These are phyloP conservation scores for Festucalex cinctus DNA, from an alignment of 2,113 vertebrate species.

Conservation along the genomic window DNA sequence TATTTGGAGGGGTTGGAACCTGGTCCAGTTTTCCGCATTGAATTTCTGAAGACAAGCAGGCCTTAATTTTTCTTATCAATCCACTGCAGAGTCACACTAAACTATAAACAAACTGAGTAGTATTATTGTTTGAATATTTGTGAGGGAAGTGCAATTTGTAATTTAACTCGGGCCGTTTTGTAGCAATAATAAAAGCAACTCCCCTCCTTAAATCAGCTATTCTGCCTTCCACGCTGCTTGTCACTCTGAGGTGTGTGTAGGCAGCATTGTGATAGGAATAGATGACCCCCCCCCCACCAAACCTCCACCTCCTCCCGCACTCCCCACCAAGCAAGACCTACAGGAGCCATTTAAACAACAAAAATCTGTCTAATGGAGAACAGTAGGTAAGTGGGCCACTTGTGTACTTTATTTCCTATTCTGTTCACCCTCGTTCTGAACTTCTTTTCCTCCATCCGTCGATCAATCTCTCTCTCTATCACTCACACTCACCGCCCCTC, in stretches of 20 bases:
- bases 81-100: neutral
- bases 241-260: slow-evolving; percentile 73
- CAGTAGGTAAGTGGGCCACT: slow-evolving; percentile 76
- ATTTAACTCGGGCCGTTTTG: neutral
- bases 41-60: neutral
- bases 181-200: slow-evolving; percentile 13
- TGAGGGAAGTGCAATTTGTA: neutral
- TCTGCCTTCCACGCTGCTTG: slow-evolving; percentile 47
- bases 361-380: slow-evolving; percentile 75
- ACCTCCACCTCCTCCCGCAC: slow-evolving; percentile 73
- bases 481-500: slow-evolving; percentile 51
- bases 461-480: slow-evolving; percentile 44
- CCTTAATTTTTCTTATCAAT: neutral
- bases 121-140: neutral
- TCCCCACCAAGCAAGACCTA: slow-evolving; percentile 76
- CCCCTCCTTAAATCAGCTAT: slow-evolving; percentile 27
- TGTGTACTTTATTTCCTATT: slow-evolving; percentile 50
- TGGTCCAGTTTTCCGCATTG: neutral
- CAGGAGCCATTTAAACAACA: slow-evolving; percentile 72
- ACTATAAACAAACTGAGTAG: neutral
- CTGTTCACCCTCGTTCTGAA: slow-evolving; percentile 34
- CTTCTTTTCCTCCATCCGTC: slow-evolving; percentile 32
- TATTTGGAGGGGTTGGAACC: neutral
- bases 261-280: slow-evolving; percentile 80
- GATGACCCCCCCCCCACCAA: slow-evolving; percentile 74